Evolutionary conservation across 1,140 invertebrate genomes (phyloP).

Genomic region (Leptinotarsa lineolata): DNA sequence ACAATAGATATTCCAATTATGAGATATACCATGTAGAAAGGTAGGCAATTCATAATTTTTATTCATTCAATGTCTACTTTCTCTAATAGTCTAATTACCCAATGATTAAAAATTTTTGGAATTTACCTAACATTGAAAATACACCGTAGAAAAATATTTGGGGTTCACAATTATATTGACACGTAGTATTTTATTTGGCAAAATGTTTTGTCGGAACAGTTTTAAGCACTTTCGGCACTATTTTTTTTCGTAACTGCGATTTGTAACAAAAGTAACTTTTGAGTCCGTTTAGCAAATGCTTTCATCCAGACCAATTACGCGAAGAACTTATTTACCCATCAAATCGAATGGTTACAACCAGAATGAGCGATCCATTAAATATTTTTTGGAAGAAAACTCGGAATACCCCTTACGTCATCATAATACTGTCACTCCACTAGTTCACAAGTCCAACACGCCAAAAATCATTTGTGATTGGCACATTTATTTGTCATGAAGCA

Average conservation of each 20-base stretch:
- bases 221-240: not conserved
- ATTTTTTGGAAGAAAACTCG: not conserved
- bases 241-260: not conserved
- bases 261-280: not conserved
- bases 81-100: too few relatives aligned
- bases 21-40: not conserved
- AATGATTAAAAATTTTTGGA: not conserved
- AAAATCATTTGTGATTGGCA: not conserved
- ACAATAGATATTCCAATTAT: not conserved
- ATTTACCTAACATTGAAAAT: conserved; percentile 46
- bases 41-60: not conserved
- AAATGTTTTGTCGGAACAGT: not conserved
- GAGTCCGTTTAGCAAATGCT: not conserved
- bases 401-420: conserved; percentile 3
- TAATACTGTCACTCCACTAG: conserved; percentile 3
- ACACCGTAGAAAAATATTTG: conserved; percentile 27
- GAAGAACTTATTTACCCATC: not conserved
- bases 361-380: not conserved
- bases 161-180: conserved; percentile 17
- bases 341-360: not conserved
- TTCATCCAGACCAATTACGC: not conserved
- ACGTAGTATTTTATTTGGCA: conserved; percentile 17
- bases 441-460: not conserved
- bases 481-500: too few relatives aligned
- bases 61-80: not conserved